These are phyloP conservation scores for Dreissena rostriformis DNA, from an alignment of 1,140 invertebrate genomes.

Conservation along the genomic window DNA sequence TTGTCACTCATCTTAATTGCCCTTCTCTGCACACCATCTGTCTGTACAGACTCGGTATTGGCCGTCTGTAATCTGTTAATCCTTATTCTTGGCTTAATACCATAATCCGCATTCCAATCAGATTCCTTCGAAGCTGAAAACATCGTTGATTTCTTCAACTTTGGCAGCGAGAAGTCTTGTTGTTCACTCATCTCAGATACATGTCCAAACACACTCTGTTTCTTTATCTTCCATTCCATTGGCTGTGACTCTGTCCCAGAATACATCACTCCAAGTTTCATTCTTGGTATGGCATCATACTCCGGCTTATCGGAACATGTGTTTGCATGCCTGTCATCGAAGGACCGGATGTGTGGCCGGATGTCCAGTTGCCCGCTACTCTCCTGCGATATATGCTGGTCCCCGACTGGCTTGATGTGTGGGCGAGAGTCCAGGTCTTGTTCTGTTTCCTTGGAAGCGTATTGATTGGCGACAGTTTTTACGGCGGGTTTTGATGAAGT, in stretches of 20 bases:
- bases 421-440: constrained; percentile 36
- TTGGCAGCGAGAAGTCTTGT: constrained; percentile 66
- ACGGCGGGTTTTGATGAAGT: constrained; percentile 39
- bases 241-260: constrained; percentile 61
- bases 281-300: constrained; percentile 46
- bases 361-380: constrained; percentile 6
- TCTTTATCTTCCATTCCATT: constrained; percentile 70
- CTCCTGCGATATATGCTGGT: constrained; percentile 36
- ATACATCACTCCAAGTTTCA: constrained; percentile 55
- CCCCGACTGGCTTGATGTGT: constrained; percentile 49
- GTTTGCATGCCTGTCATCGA: constrained; percentile 52
- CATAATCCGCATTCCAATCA: constrained; percentile 68
- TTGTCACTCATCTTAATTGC: constrained; percentile 62
- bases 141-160: constrained; percentile 60
- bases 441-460: constrained; percentile 62
- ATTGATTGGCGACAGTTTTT: constrained; percentile 53
- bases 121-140: constrained; percentile 72
- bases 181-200: constrained; percentile 69
- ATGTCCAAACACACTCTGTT: constrained; percentile 74
- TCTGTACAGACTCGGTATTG: constrained; percentile 60
- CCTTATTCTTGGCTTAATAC: constrained; percentile 69
- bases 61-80: constrained; percentile 69
- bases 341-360: constrained; percentile 49
- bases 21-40: constrained; percentile 6
- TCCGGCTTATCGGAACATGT: constrained; percentile 62